These are phyloP conservation scores for Hirudo medicinalis DNA, from an alignment of 1,140 invertebrate species.

Conservation along the genomic window DNA sequence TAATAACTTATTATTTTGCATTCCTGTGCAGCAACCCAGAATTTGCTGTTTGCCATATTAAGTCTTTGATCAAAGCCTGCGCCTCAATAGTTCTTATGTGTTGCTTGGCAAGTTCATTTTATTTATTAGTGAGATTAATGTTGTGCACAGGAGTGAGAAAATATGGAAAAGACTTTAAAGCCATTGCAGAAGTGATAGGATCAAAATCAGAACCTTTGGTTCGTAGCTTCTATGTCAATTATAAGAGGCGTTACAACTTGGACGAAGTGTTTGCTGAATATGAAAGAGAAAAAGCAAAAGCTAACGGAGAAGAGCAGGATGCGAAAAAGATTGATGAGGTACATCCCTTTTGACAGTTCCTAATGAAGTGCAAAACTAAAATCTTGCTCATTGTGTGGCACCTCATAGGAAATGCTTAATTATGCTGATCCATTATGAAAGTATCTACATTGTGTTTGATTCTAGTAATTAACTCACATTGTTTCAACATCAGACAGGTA, in stretches of 20 bases:
- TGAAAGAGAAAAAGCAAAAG: conserved; percentile 60
- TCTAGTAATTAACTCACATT: too few relatives aligned
- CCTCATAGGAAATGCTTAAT: too few relatives aligned
- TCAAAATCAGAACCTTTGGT: conserved; percentile 87
- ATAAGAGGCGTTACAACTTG: conserved; percentile 74
- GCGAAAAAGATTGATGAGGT: conserved; percentile 44
- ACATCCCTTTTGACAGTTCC: not conserved
- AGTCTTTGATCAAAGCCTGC: too few relatives aligned
- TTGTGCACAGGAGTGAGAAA: conserved; percentile 56
- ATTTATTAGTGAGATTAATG: not conserved
- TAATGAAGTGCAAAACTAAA: not conserved
- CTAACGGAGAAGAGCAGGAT: conserved; percentile 28
- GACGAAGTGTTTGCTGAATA: conserved; percentile 76
- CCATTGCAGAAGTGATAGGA: conserved; percentile 82
- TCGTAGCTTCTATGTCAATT: conserved; percentile 75
- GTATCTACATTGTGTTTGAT: too few relatives aligned
- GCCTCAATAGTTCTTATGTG: too few relatives aligned
- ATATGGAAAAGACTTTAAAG: conserved; percentile 88
- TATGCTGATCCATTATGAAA: too few relatives aligned
- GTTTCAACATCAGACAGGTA: too few relatives aligned
- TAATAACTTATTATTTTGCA: too few relatives aligned
- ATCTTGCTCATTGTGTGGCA: not conserved
- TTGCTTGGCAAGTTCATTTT: not conserved
- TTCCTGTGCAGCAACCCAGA: too few relatives aligned
- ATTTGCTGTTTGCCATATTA: too few relatives aligned